Evolutionary conservation across 2,113 vertebrate genomes (phyloP).

Genomic region (Gallinago undulata): DNA sequence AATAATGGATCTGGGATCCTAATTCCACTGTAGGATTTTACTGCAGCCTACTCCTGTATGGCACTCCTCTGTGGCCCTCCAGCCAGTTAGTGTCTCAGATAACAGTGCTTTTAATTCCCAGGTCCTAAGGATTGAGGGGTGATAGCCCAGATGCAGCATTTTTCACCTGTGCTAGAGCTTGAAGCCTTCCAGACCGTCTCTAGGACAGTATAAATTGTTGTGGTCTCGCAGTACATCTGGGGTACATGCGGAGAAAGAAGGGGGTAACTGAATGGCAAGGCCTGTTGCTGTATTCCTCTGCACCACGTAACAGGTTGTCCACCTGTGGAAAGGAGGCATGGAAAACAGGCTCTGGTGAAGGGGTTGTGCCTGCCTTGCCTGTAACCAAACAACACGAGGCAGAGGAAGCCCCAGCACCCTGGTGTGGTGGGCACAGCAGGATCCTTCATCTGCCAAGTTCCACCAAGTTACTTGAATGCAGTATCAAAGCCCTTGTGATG

Average conservation of each 20-base stretch:
- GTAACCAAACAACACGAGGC: neutral
- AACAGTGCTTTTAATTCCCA: neutral
- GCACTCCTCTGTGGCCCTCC: neutral
- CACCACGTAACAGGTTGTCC: neutral
- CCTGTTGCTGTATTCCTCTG: neutral
- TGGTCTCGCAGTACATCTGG: neutral
- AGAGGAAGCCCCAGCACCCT: neutral
- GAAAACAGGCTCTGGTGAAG: neutral
- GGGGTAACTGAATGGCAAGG: neutral
- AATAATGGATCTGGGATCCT: neutral
- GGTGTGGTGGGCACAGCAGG: neutral
- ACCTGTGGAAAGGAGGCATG: neutral
- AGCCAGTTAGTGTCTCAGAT: neutral
- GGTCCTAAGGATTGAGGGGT: neutral
- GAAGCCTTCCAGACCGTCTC: neutral
- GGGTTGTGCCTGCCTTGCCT: neutral
- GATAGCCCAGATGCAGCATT: neutral
- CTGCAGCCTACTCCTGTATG: neutral
- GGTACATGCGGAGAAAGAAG: neutral
- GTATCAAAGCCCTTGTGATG: slow-evolving; percentile 56
- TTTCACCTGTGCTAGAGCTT: neutral
- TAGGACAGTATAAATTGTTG: neutral
- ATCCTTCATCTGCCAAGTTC: neutral
- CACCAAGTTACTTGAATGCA: neutral
- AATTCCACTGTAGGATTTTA: neutral